Percentiles rank a stretch among this genome's conserved stretches.
These are phyloP conservation scores for Drosophila atroscutellata DNA, from an alignment of 2,888 invertebrate species.

Conservation along the genomic window DNA sequence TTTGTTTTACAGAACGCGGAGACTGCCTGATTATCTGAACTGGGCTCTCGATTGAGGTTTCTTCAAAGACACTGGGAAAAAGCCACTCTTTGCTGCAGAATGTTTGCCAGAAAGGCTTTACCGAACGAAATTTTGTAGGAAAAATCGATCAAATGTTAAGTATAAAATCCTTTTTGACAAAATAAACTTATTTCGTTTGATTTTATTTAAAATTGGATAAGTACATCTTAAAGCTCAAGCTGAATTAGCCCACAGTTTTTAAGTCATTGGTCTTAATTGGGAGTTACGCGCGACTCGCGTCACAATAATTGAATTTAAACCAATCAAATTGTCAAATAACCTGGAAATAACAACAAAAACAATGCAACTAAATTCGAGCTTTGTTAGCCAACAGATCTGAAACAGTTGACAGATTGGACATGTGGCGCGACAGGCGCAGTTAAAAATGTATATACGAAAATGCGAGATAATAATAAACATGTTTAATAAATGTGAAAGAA, in stretches of 20 bases:
- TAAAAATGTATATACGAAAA: constrained; percentile 29
- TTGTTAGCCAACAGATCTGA: constrained; percentile 10
- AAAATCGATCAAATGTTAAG: not conserved
- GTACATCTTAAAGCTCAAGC: not conserved
- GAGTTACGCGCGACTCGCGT: constrained; percentile 22
- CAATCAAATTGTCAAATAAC: constrained; percentile 58
- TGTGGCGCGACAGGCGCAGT: constrained; percentile 33
- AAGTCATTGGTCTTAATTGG: constrained; percentile 15
- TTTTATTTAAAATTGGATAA: not conserved
- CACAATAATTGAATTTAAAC: constrained; percentile 55
- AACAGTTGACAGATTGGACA: constrained; percentile 59
- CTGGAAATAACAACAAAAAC: constrained; percentile 10
- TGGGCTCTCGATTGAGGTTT: not conserved
- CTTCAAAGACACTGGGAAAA: not conserved
- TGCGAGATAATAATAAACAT: constrained; percentile 33
- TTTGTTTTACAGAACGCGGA: not conserved
- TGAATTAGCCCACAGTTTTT: constrained; percentile 17
- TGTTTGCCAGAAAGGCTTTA: too few species aligned
- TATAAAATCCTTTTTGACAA: not conserved
- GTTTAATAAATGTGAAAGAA: constrained; percentile 33
- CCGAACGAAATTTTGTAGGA: not conserved
- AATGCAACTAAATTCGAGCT: constrained; percentile 21
- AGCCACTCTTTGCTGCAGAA: not conserved
- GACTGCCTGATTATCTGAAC: not conserved
- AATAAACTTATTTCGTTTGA: not conserved